Conservation (phyloP, 1,140 invertebrate species). For the Ostrea edulis region DNA sequence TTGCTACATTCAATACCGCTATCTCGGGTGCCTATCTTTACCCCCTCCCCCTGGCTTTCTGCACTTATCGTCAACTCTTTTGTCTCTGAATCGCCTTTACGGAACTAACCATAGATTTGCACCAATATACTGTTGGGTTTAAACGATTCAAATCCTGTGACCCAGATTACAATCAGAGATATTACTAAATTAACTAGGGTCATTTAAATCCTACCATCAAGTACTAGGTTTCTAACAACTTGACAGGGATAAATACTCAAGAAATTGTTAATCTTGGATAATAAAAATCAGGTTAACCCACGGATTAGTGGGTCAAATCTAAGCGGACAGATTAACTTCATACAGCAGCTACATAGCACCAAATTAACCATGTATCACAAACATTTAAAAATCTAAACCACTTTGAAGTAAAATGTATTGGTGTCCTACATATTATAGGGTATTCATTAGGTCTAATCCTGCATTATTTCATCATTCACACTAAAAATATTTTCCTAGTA, state of each 20-base stretch:
- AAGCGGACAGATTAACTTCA: constrained; percentile 23
- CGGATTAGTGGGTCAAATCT: constrained; percentile 4
- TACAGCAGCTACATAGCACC: neutral
- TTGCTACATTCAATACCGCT: neutral
- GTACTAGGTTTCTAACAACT: constrained; percentile 12
- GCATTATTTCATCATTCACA: no score
- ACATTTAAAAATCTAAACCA: neutral
- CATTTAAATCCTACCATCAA: constrained; percentile 1
- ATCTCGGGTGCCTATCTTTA: neutral
- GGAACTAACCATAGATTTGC: neutral
- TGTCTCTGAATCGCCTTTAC: neutral
- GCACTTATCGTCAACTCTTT: constrained; percentile 3
- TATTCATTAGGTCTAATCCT: no score
- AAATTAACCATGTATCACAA: neutral
- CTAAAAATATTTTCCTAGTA: no score
- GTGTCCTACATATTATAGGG: neutral
- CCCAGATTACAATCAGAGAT: neutral
- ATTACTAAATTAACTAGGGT: constrained; percentile 23
- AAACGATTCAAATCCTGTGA: neutral
- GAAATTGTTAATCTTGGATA: neutral
- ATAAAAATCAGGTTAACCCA: neutral
- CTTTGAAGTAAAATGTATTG: neutral
- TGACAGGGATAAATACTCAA: constrained; percentile 5
- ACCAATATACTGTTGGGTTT: neutral
- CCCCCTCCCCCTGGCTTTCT: constrained; percentile 2